Evolutionary conservation across 2,888 invertebrate genomes (phyloP).

Genomic region (Drosophila nr. perissopoda): DNA sequence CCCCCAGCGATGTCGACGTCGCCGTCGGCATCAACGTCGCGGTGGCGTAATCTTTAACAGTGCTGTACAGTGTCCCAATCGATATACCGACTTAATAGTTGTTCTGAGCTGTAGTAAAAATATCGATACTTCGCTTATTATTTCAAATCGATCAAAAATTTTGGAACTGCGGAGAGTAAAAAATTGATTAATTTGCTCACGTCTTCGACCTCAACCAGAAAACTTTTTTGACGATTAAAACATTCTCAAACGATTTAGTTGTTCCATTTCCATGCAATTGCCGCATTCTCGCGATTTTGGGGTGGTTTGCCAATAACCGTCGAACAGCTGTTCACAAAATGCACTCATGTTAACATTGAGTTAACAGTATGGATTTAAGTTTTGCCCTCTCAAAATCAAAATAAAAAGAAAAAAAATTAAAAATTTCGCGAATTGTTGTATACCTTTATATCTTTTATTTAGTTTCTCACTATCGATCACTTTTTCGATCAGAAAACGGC

Average conservation of each 20-base stretch:
- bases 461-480: neutral
- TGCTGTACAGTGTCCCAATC: conserved; percentile 18
- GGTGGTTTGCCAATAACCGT: neutral
- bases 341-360: neutral
- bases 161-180: too few relatives aligned
- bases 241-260: neutral
- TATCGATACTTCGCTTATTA: conserved; percentile 22
- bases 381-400: neutral
- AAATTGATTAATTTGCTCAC: neutral
- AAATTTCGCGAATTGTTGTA: neutral
- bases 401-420: neutral
- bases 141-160: neutral
- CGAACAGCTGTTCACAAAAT: neutral
- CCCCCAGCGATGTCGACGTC: conserved; percentile 48
- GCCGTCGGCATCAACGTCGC: conserved; percentile 28
- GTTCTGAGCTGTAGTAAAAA: neutral
- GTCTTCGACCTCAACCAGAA: neutral
- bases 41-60: conserved; percentile 52
- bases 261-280: neutral
- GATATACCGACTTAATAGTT: conserved; percentile 1
- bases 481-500: neutral
- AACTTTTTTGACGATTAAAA: neutral
- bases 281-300: neutral
- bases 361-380: neutral
- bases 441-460: neutral